Evolutionary conservation across 2,113 vertebrate genomes (phyloP), one percentile per base, ranked within the genome.

Genomic region (Felis chaus): DNA sequence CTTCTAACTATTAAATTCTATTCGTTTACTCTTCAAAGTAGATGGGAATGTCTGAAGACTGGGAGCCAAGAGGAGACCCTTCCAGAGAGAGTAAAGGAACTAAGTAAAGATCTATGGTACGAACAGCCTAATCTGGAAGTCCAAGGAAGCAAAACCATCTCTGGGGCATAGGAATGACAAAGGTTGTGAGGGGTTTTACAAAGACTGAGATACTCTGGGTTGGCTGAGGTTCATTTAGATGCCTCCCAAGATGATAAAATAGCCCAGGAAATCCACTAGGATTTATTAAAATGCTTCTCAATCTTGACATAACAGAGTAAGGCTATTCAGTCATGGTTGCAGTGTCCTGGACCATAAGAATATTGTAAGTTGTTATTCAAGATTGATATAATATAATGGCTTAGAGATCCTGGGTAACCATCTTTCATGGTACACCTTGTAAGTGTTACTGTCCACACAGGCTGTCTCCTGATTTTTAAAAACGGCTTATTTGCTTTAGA

Each of bases 181-280:
- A 1, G 23, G 3, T 69, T 63, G 7, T 61, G 14, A 93, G 25
- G 48, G 80, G 82, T 74, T 89, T 91, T 41, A 89, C 45, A 87
- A 95, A 93, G 19, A 74, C 0, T 63, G 27, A 93, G 36, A 80
- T 89, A 87, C 5, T 89, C 78, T 89, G 5, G 65, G 66, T 91
- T 96, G 53, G 45, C 5, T 89, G 19, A 71, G 76, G 31, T 96
- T 95, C 80, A 91, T 93, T 94, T 16, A 89, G 69, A 97, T 69
- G 82, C 33, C 80, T 94, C n/a, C 66, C 19, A 95, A 73, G 53
- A 69, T 84, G 63, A 48, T n/a, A 95, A 86, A 39, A n/a, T 15
- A 36, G 74, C 3, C 61, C 39, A 95, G 36, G 16, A 95, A 97
- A 66, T 76, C 45, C 29, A 94, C 21, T 11, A 89, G 76, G 76